phyloP scores from a whole-genome alignment of 2,888 invertebrate genomes.

The Boloria selene region DNA sequence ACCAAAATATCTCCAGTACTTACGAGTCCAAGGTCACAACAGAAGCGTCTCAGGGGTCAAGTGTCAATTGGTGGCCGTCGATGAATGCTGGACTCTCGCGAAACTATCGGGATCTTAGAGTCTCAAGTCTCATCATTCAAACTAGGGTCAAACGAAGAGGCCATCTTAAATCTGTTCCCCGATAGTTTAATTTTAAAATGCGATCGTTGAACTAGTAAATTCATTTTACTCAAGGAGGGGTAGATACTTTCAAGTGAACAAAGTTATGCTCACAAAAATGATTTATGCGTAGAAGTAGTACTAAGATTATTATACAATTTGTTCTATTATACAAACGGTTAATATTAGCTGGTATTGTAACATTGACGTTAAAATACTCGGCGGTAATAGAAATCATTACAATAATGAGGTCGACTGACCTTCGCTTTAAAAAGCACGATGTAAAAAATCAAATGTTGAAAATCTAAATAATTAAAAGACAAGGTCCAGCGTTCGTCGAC shows the following conservation, averaged over 20 bases:
- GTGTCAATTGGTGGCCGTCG: slow-evolving; percentile 75
- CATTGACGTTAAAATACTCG: slow-evolving; percentile 20
- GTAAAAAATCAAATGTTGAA: slow-evolving; percentile 45
- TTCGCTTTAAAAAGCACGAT: slow-evolving; percentile 49
- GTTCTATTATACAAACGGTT: background rate
- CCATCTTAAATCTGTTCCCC: slow-evolving; percentile 68
- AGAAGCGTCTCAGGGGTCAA: slow-evolving; percentile 70
- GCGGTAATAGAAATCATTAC: slow-evolving; percentile 47
- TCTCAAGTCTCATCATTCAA: slow-evolving; percentile 61
- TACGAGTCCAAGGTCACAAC: slow-evolving; percentile 70
- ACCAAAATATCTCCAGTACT: slow-evolving; percentile 56
- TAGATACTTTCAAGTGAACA: background rate
- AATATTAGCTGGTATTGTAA: slow-evolving; percentile 12
- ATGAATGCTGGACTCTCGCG: slow-evolving; percentile 72
- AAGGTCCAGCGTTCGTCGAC: slow-evolving; percentile 61
- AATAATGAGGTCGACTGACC: slow-evolving; percentile 63
- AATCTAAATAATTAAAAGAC: slow-evolving; percentile 40
- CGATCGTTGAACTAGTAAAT: slow-evolving; percentile 53
- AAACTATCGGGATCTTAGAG: slow-evolving; percentile 53
- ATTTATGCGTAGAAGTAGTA: background rate
- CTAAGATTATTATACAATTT: background rate
- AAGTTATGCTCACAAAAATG: background rate
- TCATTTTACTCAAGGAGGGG: slow-evolving; percentile 7
- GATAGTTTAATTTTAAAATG: slow-evolving; percentile 57
- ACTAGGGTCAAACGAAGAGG: slow-evolving; percentile 74